Evolutionary conservation across 1,140 invertebrate genomes (phyloP).

Genomic region (Sycophaga agraensis): DNA sequence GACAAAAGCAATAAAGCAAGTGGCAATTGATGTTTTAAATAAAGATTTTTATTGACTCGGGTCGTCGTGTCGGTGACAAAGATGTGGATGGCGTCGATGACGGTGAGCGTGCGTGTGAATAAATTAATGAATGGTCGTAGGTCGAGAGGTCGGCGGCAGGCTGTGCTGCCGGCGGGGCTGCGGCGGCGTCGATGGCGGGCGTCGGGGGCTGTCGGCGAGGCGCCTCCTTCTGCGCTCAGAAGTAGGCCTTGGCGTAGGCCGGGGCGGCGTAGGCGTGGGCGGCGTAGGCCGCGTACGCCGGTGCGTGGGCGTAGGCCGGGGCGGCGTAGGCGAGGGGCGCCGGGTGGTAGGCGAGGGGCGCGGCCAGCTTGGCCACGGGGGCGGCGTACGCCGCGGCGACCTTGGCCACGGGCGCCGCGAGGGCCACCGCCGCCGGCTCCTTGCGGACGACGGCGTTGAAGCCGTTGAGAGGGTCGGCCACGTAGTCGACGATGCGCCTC

Average conservation of each 20-base stretch:
- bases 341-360: slow-evolving; percentile 29
- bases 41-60: slow-evolving; percentile 18
- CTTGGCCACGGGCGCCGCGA: slow-evolving; percentile 34
- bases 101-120: slow-evolving; percentile 2
- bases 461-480: slow-evolving; percentile 54
- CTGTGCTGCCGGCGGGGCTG: no score
- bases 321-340: slow-evolving; percentile 29
- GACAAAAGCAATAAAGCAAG: no score
- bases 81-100: not conserved
- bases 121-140: slow-evolving; percentile 21
- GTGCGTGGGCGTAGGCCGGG: slow-evolving; percentile 16
- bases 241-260: slow-evolving; percentile 21
- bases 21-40: slow-evolving; percentile 10
- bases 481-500: slow-evolving; percentile 42
- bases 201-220: not conserved
- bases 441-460: slow-evolving; percentile 64
- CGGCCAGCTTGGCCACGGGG: slow-evolving; percentile 27
- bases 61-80: no score
- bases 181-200: no score
- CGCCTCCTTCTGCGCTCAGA: not conserved
- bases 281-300: not conserved
- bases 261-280: slow-evolving; percentile 9
- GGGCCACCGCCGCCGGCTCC: slow-evolving; percentile 54
- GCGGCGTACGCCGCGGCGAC: slow-evolving; percentile 39
- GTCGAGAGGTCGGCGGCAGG: not conserved